phyloP scores from a whole-genome alignment of 2,797 vertebrate species.

The Cyclopterus lumpus region DNA sequence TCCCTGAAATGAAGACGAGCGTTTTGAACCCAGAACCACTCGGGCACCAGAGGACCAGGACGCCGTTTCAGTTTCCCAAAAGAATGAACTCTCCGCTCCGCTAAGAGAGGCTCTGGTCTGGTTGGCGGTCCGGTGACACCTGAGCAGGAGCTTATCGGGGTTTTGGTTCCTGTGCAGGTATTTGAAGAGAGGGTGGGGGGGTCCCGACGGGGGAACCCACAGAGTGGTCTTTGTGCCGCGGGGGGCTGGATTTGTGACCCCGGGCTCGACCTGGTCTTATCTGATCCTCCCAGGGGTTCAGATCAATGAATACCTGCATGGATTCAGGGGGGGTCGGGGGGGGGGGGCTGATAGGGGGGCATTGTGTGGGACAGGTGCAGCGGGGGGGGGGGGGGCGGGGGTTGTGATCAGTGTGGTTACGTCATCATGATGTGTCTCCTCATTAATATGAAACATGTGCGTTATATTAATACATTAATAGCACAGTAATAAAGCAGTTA shows the following conservation, averaged over 20 bases:
- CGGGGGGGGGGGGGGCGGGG: not conserved
- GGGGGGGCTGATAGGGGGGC: conserved; percentile 26
- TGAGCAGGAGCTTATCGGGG: conserved; percentile 60
- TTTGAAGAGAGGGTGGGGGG: conserved; percentile 24
- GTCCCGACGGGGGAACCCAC: conserved; percentile 41
- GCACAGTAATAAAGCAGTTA: not conserved
- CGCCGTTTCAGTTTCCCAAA: not conserved
- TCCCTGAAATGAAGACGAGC: not conserved
- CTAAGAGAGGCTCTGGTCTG: conserved; percentile 9
- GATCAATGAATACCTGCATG: conserved; percentile 42
- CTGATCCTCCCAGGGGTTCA: conserved; percentile 43
- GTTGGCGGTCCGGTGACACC: conserved; percentile 62
- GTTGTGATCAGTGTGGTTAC: too few species aligned
- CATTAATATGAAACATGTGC: not conserved
- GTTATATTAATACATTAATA: not conserved
- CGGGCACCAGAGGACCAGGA: not conserved
- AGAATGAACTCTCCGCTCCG: conserved; percentile 17
- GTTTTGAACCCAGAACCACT: not conserved
- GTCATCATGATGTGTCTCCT: too few species aligned
- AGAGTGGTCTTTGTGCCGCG: conserved; percentile 61
- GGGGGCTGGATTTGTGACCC: conserved; percentile 52
- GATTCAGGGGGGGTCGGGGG: not conserved
- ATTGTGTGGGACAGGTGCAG: conserved; percentile 54
- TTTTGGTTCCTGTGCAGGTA: conserved; percentile 44
- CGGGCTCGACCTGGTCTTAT: conserved; percentile 51